Percentiles rank a stretch among this genome's conserved stretches.
Evolutionary conservation across 2,113 vertebrate species (phyloP).

Genomic region (Lipotes vexillifer): DNA sequence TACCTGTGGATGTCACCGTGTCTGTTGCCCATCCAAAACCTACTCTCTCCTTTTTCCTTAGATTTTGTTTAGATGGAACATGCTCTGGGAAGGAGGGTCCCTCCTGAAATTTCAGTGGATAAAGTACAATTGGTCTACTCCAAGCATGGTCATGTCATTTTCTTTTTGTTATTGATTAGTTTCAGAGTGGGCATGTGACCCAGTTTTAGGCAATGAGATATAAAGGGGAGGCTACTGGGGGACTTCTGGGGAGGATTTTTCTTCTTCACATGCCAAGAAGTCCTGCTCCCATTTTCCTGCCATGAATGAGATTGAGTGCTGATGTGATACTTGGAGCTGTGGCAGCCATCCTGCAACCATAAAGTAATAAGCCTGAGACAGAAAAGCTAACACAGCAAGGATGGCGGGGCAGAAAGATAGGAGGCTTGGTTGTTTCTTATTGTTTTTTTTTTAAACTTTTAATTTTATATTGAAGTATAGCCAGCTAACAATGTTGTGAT

Average conservation of each 20-base stretch:
- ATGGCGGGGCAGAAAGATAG: background rate
- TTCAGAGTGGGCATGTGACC: background rate
- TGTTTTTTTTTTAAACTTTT: too few species aligned
- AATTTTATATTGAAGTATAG: too few species aligned
- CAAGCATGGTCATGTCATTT: background rate
- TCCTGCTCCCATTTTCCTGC: background rate
- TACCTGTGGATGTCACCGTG: background rate
- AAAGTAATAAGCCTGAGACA: background rate
- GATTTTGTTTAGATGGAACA: background rate
- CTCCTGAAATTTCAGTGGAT: background rate
- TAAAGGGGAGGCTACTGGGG: background rate
- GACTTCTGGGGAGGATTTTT: background rate
- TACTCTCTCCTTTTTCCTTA: background rate
- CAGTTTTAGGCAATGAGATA: background rate
- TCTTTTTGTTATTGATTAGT: background rate
- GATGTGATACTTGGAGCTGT: background rate
- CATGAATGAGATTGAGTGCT: background rate
- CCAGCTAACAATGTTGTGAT: too few species aligned
- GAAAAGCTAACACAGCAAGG: background rate
- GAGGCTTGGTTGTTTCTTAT: too few species aligned
- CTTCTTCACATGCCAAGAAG: background rate
- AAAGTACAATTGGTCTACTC: background rate
- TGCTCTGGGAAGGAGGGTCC: background rate
- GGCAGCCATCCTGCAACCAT: background rate
- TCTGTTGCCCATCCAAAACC: background rate